Conservation (phyloP, 2,888 invertebrate genomes). For the Deilephila elpenor region DNA sequence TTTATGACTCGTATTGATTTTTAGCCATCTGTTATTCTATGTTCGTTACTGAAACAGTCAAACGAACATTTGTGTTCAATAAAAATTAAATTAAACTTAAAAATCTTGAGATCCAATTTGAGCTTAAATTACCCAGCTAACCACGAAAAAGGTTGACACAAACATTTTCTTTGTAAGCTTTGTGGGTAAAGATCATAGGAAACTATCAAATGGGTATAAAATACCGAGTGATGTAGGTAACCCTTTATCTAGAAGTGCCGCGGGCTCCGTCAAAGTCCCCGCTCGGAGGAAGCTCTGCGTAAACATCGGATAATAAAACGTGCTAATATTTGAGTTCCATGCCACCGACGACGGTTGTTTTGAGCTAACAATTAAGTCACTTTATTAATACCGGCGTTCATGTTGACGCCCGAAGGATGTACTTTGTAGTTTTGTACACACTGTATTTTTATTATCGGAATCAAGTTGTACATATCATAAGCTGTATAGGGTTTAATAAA, state of each 20-base stretch:
- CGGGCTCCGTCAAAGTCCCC: constrained; percentile 56
- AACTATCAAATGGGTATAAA: constrained; percentile 40
- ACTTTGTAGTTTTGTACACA: not conserved
- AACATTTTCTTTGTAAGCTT: constrained; percentile 32
- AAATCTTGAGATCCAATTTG: not conserved
- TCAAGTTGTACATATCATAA: not conserved
- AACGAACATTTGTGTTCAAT: too few relatives aligned
- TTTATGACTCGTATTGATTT: not conserved
- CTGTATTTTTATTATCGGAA: not conserved
- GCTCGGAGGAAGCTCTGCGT: constrained; percentile 66
- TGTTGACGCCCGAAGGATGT: constrained; percentile 23
- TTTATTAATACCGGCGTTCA: constrained; percentile 16
- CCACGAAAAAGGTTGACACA: not conserved
- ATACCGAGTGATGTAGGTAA: constrained; percentile 41
- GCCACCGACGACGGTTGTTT: constrained; percentile 60
- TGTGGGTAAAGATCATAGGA: constrained; percentile 51
- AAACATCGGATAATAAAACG: constrained; percentile 73
- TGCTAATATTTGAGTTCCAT: constrained; percentile 74
- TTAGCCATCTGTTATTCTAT: not conserved
- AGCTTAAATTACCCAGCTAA: not conserved
- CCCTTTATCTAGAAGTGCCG: constrained; percentile 63
- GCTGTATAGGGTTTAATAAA: not conserved
- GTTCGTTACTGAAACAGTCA: too few relatives aligned
- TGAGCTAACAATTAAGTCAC: constrained; percentile 56
- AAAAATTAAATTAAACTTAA: not conserved